Base-by-base conservation (phyloP, 2,888 invertebrate species). In the Reticulitermes lucifugus region DNA sequence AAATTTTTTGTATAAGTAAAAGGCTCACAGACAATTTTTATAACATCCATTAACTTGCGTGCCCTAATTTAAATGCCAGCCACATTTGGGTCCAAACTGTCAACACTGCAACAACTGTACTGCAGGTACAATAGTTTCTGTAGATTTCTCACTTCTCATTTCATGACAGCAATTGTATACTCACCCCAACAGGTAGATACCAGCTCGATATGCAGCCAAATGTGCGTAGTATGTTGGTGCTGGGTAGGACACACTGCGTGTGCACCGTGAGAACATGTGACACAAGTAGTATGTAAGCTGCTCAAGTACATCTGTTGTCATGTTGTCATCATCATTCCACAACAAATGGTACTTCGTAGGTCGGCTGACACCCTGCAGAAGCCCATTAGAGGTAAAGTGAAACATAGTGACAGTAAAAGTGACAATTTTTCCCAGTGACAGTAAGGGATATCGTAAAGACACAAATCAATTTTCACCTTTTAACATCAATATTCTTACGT, bases 181-280 rank as follows among this genome's bases (percentile, higher is more conserved):
- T 86, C 87, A 81, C 70, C 87, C 87, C 87, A 92, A 91, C 82
- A 91, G 89, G 87, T 92, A 92, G 29, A 91, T 90, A 85, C 92
- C 90, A 0, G 92, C 96, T 25, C 97, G 92, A 83, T 95, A 94
- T 21, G 96, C 97, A n/a, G 95, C 96, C 83, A 97, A 93, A 91
- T 97, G 97, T 22, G 97, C 96, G 90, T 97, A 96, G 91, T 97
- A 97, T 0, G 97, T 97, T 0, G 97, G 97, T 3, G 97, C 96
- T 9, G 97, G 97, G 91, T 97, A 97, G 22, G 96, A 96, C 0
- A 97, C 97, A 70, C 96, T 92, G 88, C 97, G 92, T 87, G 95
- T 95, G 89, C 98, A 98, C 9, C 98, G 94, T 1, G 96, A 93
- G 91, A 96, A 98, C 92, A 97, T 91, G 89, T 98, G 97, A 89